These are phyloP conservation scores for Oceanites oceanicus DNA, from an alignment of 2,113 vertebrate species.

Conservation along the genomic window DNA sequence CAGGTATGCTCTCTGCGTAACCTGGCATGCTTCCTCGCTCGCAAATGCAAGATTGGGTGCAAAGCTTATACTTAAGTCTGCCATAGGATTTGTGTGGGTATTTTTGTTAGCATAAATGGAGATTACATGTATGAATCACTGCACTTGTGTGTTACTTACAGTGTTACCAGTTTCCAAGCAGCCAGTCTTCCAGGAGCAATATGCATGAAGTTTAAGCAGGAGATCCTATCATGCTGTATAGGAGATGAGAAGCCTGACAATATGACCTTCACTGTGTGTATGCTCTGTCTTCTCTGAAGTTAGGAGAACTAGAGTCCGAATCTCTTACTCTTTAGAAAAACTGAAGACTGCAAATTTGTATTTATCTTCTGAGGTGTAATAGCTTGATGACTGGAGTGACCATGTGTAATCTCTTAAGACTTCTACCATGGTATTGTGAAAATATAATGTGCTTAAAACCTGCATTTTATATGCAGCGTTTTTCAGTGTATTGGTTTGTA, in stretches of 20 bases:
- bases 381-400: not conserved
- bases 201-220: not conserved
- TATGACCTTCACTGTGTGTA: not conserved
- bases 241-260: not conserved
- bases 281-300: not conserved
- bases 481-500: not conserved
- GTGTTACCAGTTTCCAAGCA: not conserved
- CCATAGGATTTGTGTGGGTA: not conserved
- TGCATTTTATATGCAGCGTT: not conserved
- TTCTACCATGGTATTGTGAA: not conserved
- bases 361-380: not conserved
- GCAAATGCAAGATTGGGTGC: not conserved
- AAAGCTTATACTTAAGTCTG: not conserved
- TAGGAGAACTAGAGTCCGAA: not conserved
- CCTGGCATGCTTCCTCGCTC: not conserved
- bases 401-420: not conserved
- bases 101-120: not conserved
- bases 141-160: not conserved
- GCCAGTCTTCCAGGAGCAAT: not conserved
- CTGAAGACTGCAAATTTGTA: not conserved
- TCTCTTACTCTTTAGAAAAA: not conserved
- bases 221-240: not conserved
- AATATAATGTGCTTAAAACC: not conserved
- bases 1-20: not conserved
- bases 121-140: not conserved